A percentile compares a stretch with the other conserved stretches of the same genome.
Conservation (phyloP, 2,888 invertebrate species). For the Himalopsyche tibetana region DNA sequence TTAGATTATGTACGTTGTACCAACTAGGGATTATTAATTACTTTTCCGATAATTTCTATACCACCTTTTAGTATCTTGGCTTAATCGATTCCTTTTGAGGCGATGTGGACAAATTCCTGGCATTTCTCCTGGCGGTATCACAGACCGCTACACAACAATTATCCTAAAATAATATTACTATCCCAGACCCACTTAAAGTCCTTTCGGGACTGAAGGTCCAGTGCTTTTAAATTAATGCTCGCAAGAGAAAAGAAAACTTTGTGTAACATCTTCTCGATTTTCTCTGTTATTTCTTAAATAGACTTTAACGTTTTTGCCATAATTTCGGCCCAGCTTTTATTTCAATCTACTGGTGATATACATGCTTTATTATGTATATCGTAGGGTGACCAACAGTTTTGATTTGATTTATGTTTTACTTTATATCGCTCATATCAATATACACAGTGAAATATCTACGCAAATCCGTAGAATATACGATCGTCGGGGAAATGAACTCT, state of each 20-base stretch:
- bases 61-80: slow-evolving; percentile 21
- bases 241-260: slow-evolving; percentile 12
- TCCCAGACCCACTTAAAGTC: not conserved
- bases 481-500: no score
- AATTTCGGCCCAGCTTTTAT: no score
- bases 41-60: slow-evolving; percentile 30
- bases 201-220: slow-evolving; percentile 1
- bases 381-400: no score
- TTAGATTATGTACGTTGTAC: slow-evolving; percentile 1
- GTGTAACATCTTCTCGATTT: not conserved
- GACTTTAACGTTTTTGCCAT: no score
- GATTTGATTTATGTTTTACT: no score
- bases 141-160: slow-evolving; percentile 5
- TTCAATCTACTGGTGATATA: no score
- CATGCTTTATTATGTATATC: no score
- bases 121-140: not conserved
- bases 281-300: no score
- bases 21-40: not conserved
- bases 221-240: slow-evolving; percentile 20
- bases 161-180: slow-evolving; percentile 30
- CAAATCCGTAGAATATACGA: no score
- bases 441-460: no score
- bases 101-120: slow-evolving; percentile 11
- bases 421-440: no score
- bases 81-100: slow-evolving; percentile 23